Evolutionary conservation across 2,888 invertebrate genomes (phyloP).

Genomic region (Busseola fusca): DNA sequence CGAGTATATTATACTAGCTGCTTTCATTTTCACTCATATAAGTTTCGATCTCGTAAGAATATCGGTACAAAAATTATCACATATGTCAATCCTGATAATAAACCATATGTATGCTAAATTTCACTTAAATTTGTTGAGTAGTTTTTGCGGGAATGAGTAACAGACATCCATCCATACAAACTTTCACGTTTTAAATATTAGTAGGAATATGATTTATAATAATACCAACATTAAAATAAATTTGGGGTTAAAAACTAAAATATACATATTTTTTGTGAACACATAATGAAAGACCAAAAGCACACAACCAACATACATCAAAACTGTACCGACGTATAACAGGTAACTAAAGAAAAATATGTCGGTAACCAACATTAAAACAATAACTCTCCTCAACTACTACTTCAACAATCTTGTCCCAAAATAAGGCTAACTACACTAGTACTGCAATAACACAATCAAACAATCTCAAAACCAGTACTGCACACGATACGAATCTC

Average conservation of each 20-base stretch:
- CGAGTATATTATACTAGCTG: not conserved
- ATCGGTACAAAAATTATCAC: too few relatives aligned
- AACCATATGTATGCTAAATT: too few relatives aligned
- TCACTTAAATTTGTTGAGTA: too few relatives aligned
- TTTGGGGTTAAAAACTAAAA: not conserved
- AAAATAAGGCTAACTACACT: conserved; percentile 46
- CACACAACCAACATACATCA: too few relatives aligned
- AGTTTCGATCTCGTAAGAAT: too few relatives aligned
- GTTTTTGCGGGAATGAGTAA: too few relatives aligned
- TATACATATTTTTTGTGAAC: not conserved
- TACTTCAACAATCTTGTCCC: conserved; percentile 25
- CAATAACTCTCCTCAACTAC: not conserved
- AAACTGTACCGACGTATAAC: not conserved
- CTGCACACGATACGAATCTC: conserved; percentile 53
- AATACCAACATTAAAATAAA: not conserved
- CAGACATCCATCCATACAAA: too few relatives aligned
- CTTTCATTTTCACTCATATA: too few relatives aligned
- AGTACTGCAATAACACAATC: conserved; percentile 30
- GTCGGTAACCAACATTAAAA: not conserved
- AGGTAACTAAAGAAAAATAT: not conserved
- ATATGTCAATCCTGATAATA: too few relatives aligned
- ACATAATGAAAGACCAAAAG: not conserved
- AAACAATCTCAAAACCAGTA: conserved; percentile 49
- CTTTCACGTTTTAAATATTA: too few relatives aligned
- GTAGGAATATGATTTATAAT: not conserved